phyloP scores from a whole-genome alignment of 2,888 invertebrate genomes.

The Yponomeuta sedellus region DNA sequence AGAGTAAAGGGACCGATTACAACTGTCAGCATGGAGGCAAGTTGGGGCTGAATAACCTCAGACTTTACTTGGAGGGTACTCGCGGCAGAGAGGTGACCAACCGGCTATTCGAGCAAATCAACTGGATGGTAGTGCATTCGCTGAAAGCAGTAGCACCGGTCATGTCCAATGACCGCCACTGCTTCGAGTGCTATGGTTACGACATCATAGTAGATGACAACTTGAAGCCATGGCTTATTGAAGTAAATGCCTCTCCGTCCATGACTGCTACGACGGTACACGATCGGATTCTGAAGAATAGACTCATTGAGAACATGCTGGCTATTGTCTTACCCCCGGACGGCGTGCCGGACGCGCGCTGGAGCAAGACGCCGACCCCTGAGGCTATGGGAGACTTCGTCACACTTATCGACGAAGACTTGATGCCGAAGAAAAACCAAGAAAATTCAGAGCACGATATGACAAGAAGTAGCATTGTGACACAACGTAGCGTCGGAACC shows the following conservation, averaged over 20 bases:
- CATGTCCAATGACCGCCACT: slow-evolving; percentile 94
- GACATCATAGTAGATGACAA: slow-evolving; percentile 97
- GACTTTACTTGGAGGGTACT: slow-evolving; percentile 93
- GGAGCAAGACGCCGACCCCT: slow-evolving; percentile 87
- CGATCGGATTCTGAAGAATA: slow-evolving; percentile 94
- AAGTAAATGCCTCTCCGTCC: slow-evolving; percentile 96
- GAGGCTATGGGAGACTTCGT: slow-evolving; percentile 91
- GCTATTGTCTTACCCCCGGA: slow-evolving; percentile 92
- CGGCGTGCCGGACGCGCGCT: slow-evolving; percentile 91
- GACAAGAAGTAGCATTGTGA: slow-evolving; percentile 49
- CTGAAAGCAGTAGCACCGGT: slow-evolving; percentile 94
- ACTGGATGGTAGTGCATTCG: slow-evolving; percentile 94
- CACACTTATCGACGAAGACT: slow-evolving; percentile 88
- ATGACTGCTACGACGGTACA: slow-evolving; percentile 95
- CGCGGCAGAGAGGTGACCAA: slow-evolving; percentile 92
- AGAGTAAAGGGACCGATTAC: slow-evolving; percentile 97
- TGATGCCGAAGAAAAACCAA: slow-evolving; percentile 71
- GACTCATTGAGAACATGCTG: slow-evolving; percentile 94
- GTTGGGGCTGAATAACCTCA: slow-evolving; percentile 93
- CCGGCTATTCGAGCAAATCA: slow-evolving; percentile 90
- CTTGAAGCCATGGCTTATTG: slow-evolving; percentile 95
- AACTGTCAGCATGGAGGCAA: slow-evolving; percentile 96
- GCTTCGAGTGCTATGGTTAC: slow-evolving; percentile 96
- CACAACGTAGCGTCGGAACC: neutral
- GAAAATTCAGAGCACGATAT: slow-evolving; percentile 94